Percentiles rank a stretch among this genome's conserved stretches.
Evolutionary conservation across 2,113 vertebrate genomes (phyloP).

Genomic region (Rhipidura dahli): DNA sequence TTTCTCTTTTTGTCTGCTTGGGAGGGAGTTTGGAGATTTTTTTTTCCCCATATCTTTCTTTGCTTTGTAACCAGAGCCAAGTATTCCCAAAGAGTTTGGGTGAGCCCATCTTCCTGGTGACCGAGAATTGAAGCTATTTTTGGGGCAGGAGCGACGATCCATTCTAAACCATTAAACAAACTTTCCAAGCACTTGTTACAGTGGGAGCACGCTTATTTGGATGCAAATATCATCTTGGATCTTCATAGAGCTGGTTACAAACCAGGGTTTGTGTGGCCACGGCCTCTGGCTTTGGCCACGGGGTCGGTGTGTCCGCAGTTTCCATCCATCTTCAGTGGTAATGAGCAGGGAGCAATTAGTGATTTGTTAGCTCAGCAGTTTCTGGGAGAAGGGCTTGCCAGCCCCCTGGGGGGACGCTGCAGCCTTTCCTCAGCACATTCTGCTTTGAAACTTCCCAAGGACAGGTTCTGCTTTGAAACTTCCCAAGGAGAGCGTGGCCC

Average conservation of each 20-base stretch:
- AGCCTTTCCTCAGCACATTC: background rate
- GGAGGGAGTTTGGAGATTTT: background rate
- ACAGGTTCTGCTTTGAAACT: background rate
- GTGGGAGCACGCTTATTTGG: background rate
- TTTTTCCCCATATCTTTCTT: fast-evolving
- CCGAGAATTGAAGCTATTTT: fast-evolving
- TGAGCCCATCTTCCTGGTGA: background rate
- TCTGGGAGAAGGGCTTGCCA: background rate
- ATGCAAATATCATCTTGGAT: fast-evolving
- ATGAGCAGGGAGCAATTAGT: background rate
- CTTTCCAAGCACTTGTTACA: background rate
- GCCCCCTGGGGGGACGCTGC: background rate
- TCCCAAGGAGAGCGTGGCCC: fast-evolving
- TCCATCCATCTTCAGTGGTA: background rate
- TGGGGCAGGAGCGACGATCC: background rate
- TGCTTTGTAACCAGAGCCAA: background rate
- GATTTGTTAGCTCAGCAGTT: background rate
- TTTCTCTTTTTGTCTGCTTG: background rate
- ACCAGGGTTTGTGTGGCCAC: background rate
- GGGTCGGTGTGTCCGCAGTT: fast-evolving
- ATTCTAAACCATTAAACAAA: background rate
- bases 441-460: background rate
- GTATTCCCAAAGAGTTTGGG: background rate
- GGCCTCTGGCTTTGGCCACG: background rate
- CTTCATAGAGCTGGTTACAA: background rate